Evolutionary conservation across 1,140 invertebrate genomes (phyloP).

Genomic region (Lutraria rhynchaena): DNA sequence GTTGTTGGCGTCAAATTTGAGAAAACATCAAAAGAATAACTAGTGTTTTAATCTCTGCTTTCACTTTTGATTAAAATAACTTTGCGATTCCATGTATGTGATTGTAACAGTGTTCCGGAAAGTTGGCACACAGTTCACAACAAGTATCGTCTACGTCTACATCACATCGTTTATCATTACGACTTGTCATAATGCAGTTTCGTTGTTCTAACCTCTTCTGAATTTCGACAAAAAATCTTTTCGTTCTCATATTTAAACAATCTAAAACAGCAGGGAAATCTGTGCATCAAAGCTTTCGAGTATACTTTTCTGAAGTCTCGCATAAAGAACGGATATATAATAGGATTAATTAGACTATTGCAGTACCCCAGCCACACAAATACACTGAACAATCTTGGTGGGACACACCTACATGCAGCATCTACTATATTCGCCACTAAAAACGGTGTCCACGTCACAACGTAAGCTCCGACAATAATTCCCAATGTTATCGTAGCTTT

Average conservation of each 20-base stretch:
- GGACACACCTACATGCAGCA: slow-evolving; percentile 90
- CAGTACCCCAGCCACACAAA: slow-evolving; percentile 94
- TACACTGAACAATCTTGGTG: slow-evolving; percentile 65
- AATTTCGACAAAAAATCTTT: slow-evolving; percentile 35
- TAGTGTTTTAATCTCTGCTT: too few species aligned
- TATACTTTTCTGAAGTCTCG: slow-evolving; percentile 97
- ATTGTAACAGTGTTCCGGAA: too few species aligned
- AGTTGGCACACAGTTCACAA: too few species aligned
- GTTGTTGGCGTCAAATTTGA: too few species aligned
- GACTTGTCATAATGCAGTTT: slow-evolving; percentile 12
- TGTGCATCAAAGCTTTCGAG: slow-evolving; percentile 63
- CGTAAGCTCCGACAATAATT: slow-evolving; percentile 88
- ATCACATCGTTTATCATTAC: too few species aligned
- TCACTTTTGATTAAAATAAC: too few species aligned
- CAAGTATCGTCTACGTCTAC: too few species aligned
- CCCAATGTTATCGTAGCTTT: slow-evolving; percentile 78
- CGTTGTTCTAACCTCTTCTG: slow-evolving; percentile 15
- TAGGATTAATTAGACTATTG: slow-evolving; percentile 98
- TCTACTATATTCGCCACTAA: slow-evolving; percentile 98
- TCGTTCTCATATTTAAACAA: slow-evolving; percentile 46
- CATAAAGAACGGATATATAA: slow-evolving; percentile 99
- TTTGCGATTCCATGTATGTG: too few species aligned
- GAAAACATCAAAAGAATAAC: too few species aligned
- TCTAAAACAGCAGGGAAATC: slow-evolving; percentile 69
- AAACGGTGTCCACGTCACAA: slow-evolving; percentile 98